Percentiles rank a stretch among this genome's conserved stretches.
Evolutionary conservation across 2,888 invertebrate species (phyloP).

Genomic region (Matsumyia berberina): DNA sequence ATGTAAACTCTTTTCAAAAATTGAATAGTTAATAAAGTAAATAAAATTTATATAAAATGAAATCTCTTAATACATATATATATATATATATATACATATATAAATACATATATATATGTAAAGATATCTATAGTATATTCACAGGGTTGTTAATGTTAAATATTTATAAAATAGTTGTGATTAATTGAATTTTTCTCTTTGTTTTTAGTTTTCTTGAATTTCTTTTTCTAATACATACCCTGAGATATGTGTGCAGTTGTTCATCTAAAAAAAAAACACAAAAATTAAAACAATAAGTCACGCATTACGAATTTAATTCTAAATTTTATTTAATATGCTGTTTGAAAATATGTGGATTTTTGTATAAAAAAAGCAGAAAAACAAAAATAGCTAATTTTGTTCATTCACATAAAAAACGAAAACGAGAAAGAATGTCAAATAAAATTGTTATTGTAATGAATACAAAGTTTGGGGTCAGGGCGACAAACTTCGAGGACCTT

Average conservation of each 20-base stretch:
- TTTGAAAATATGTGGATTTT: too few species aligned
- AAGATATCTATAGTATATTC: slow-evolving; percentile 63
- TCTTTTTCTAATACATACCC: slow-evolving; percentile 31
- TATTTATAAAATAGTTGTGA: slow-evolving; percentile 64
- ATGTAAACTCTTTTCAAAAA: slow-evolving; percentile 51
- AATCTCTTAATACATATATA: slow-evolving; percentile 58
- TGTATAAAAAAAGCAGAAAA: too few species aligned
- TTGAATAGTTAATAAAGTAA: slow-evolving; percentile 42
- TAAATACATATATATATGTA: neutral
- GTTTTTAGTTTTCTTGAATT: neutral
- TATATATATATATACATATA: slow-evolving; percentile 32
- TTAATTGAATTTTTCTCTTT: slow-evolving; percentile 16
- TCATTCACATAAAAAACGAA: too few species aligned
- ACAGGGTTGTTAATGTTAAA: slow-evolving; percentile 71
- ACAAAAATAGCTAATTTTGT: too few species aligned
- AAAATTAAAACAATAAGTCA: too few species aligned
- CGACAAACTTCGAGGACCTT: too few species aligned
- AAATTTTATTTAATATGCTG: too few species aligned
- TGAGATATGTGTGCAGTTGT: slow-evolving; percentile 21
- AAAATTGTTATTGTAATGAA: too few species aligned
- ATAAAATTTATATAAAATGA: slow-evolving; percentile 27
- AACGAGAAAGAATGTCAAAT: too few species aligned
- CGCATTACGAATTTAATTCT: too few species aligned
- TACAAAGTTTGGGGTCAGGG: too few species aligned
- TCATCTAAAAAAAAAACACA: too few species aligned